Evolutionary conservation across 2,888 invertebrate species (phyloP), one percentile per base, ranked within the genome.

Genomic region (Callinectes sapidus): DNA sequence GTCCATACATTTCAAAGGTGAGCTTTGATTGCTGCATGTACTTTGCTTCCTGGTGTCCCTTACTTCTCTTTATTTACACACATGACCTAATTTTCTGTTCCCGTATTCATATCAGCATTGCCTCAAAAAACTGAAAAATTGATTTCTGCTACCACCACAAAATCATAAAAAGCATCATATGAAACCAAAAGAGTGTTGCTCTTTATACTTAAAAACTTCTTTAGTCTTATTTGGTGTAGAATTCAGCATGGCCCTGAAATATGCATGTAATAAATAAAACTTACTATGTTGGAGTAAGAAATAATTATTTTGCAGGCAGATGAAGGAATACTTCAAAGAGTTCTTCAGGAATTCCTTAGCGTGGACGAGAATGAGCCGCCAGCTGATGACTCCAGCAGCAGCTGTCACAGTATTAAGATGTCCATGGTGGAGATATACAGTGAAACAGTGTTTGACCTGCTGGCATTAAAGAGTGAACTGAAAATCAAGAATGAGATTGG

Each of bases 261-360:
- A 42, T 42, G 42, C 42, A 42, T 42, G 42, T 42, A 42, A 42
- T 6, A 42, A 6, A 42, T 42, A 42, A 42, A 42, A 42, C 6
- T 42, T 42, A 42, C 42, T 42, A 6, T 42, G 6, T n/a, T n/a
- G 6, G 42, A 42, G 6, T 42, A 2, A 42, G 42, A 42, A 6
- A 3, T 42, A 42, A 42, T 55, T 55, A 55, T 55, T 55, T 55
- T 55, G 55, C 95, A 95, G 92, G 95, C 95, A 18, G 94, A 94
- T 13, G 96, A 96, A 96, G 99, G 99, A 90, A 97, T 99, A 0
- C 98, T 99, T 94, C 99, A 98, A 0, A 96, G 98, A 95, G 98
- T 98, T 0, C 97, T 98, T 0, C 96, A 97, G 1, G 98, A 98
- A 91, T 97, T 99, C 94, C 71, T 94, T 42, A 66, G 32, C 39